Conservation (phyloP, 2,113 vertebrate species). For the Ptilonorhynchus violaceus region DNA sequence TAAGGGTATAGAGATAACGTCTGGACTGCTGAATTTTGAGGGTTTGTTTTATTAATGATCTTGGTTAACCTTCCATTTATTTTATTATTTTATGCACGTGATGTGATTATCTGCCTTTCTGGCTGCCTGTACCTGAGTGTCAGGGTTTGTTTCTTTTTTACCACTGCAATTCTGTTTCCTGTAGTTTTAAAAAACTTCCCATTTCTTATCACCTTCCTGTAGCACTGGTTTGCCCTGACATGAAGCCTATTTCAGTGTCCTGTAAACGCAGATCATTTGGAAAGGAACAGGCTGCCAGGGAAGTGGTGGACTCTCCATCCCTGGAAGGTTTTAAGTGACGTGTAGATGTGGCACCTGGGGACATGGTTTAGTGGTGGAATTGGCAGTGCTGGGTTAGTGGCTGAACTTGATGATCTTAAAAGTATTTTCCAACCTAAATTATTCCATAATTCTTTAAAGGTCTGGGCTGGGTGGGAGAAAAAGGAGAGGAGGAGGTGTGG, state of each 20-base stretch:
- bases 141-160: background rate
- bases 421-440: background rate
- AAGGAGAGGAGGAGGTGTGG: background rate
- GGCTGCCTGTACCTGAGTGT: fast-evolving
- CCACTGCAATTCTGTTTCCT: background rate
- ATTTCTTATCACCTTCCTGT: background rate
- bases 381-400: background rate
- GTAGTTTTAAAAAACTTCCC: background rate
- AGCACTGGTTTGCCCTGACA: fast-evolving
- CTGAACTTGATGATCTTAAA: background rate
- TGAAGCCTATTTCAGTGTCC: background rate
- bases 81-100: fast-evolving
- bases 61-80: background rate
- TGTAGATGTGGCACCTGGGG: background rate
- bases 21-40: background rate
- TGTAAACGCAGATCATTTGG: background rate
- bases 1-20: background rate
- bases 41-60: background rate
- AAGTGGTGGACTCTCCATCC: background rate
- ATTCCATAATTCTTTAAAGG: background rate
- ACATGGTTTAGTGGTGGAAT: background rate
- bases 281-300: background rate
- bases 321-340: background rate
- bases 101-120: background rate
- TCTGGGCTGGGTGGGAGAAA: background rate